These are phyloP conservation scores for Heloderma charlesbogerti DNA, from an alignment of 2,113 vertebrate species.

Conservation along the genomic window DNA sequence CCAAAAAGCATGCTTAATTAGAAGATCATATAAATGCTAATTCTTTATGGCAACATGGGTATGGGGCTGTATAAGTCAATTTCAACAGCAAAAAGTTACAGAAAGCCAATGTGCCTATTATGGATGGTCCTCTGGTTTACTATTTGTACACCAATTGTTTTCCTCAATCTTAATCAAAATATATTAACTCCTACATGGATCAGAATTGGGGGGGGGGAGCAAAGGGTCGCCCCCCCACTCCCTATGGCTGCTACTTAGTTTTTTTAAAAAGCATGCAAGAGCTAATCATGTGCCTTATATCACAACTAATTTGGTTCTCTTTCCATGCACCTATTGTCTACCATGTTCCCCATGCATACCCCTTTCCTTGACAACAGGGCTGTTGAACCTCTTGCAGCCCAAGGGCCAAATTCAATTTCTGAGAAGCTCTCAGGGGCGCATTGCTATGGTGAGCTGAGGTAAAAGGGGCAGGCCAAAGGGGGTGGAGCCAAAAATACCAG, in stretches of 20 bases:
- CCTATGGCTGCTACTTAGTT: background rate
- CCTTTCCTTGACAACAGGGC: background rate
- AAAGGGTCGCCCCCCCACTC: background rate
- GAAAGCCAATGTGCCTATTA: background rate
- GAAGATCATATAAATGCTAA: constrained; percentile 42
- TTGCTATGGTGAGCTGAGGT: too few species aligned
- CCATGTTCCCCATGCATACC: background rate
- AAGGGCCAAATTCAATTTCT: background rate
- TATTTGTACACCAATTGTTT: background rate
- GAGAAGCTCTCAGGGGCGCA: too few species aligned
- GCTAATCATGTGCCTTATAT: background rate
- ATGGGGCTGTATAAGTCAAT: constrained; percentile 10
- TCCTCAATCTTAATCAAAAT: background rate
- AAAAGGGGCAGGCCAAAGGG: too few species aligned
- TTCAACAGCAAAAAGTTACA: constrained; percentile 6
- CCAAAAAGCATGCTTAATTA: constrained; percentile 25
- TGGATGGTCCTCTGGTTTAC: background rate
- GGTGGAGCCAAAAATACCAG: too few species aligned
- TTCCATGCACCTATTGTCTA: background rate
- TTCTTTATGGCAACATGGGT: constrained; percentile 30
- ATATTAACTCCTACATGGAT: background rate
- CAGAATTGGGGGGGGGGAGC: background rate
- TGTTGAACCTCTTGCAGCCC: background rate
- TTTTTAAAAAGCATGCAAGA: background rate
- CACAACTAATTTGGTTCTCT: background rate